phyloP scores from a whole-genome alignment of 2,113 vertebrate genomes.

The Pholis gunnellus region DNA sequence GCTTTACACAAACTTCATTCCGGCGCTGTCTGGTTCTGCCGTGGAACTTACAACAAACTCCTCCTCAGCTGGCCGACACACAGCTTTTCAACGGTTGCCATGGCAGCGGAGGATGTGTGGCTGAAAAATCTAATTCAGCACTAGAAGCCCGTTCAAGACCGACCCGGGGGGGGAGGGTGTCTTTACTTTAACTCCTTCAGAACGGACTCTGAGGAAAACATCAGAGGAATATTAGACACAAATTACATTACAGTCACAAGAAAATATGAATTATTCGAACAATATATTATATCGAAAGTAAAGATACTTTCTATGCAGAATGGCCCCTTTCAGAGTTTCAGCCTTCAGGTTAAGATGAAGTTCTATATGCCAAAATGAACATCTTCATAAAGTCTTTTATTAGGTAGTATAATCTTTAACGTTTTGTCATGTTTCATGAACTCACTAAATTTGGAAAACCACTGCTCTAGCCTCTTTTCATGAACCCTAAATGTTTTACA shows the following conservation, averaged over 20 bases:
- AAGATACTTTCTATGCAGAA: neutral
- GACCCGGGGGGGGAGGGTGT: neutral
- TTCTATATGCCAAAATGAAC: too few relatives aligned
- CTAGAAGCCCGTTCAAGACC: constrained; percentile 17
- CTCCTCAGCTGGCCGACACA: constrained; percentile 43
- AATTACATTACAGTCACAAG: neutral
- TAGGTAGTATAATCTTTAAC: neutral
- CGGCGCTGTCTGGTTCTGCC: constrained; percentile 74
- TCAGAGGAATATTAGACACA: neutral
- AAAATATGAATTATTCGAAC: neutral
- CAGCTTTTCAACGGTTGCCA: constrained; percentile 72
- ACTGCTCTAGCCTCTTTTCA: neutral
- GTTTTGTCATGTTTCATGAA: neutral
- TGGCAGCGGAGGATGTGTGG: constrained; percentile 59
- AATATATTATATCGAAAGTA: neutral
- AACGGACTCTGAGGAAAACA: constrained; percentile 15
- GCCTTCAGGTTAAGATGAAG: neutral
- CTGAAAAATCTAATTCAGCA: constrained; percentile 62
- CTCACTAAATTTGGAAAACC: neutral
- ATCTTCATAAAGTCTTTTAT: neutral
- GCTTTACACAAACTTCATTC: constrained; percentile 43
- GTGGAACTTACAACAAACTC: constrained; percentile 65
- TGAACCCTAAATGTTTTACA: neutral
- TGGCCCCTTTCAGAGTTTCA: neutral
- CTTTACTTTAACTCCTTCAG: constrained; percentile 56